These are phyloP conservation scores for Eolophus roseicapilla DNA, from an alignment of 2,113 vertebrate species.

Conservation along the genomic window DNA sequence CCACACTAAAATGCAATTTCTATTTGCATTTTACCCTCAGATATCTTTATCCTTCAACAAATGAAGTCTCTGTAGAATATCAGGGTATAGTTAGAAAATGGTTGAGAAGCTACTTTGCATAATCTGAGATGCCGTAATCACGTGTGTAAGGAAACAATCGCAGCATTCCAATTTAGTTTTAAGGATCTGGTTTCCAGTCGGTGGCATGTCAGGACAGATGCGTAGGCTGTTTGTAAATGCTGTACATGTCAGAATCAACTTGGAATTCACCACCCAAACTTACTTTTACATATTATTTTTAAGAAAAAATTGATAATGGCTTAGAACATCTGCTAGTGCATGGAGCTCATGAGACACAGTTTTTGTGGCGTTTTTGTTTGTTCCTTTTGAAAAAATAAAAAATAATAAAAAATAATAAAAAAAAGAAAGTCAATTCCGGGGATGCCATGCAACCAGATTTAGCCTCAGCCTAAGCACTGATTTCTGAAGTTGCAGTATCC, in stretches of 20 bases:
- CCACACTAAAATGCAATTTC: not conserved
- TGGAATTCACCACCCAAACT: not conserved
- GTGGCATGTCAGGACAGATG: conserved; percentile 6
- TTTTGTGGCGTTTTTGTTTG: not conserved
- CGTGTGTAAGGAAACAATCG: conserved; percentile 17
- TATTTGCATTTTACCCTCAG: not conserved
- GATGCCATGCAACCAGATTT: not conserved
- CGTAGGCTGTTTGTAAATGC: conserved; percentile 4
- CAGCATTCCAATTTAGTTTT: conserved; percentile 1
- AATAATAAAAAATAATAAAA: not conserved
- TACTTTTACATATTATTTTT: not conserved
- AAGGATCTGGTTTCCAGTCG: conserved; percentile 20
- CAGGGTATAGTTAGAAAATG: not conserved
- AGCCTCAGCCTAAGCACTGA: not conserved
- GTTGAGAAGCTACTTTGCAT: not conserved
- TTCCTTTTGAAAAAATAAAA: not conserved
- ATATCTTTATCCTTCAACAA: conserved; percentile 4
- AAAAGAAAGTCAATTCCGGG: not conserved
- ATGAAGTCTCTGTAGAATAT: not conserved
- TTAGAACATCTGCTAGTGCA: not conserved
- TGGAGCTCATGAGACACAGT: not conserved
- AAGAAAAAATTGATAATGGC: not conserved
- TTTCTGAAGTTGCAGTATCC: not conserved
- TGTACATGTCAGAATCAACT: not conserved
- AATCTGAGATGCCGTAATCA: not conserved